Conservation (phyloP, 1,140 invertebrate species). For the Drosophila yakuba region DNA sequence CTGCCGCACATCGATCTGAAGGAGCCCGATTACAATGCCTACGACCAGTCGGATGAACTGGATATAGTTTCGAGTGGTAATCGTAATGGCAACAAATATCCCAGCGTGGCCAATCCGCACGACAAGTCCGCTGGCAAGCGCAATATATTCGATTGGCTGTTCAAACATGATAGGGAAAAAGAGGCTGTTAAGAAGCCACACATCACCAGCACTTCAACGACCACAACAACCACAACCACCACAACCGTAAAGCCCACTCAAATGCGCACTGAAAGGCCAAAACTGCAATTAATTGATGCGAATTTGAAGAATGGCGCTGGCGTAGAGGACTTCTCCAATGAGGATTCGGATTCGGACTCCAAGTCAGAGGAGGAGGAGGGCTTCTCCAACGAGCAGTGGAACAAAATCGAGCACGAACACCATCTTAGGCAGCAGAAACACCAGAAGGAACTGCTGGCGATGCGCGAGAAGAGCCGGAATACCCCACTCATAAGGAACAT, state of each 20-base stretch:
- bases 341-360: constrained; percentile 27
- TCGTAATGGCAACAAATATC: constrained; percentile 47
- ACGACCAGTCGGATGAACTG: constrained; percentile 36
- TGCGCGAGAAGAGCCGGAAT: constrained; percentile 55
- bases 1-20: constrained; percentile 27
- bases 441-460: constrained; percentile 58
- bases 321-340: constrained; percentile 19
- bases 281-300: constrained; percentile 41
- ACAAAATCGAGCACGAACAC: constrained; percentile 67
- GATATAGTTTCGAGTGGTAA: neutral
- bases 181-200: constrained; percentile 5
- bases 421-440: constrained; percentile 61
- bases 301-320: constrained; percentile 18
- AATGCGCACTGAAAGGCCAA: constrained; percentile 45
- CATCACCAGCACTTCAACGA: constrained; percentile 1
- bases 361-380: constrained; percentile 6
- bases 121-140: constrained; percentile 53
- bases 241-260: neutral
- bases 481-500: constrained; percentile 58
- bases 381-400: constrained; percentile 71
- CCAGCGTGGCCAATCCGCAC: constrained; percentile 49
- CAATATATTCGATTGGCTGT: constrained; percentile 67
- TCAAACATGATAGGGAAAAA: constrained; percentile 49
- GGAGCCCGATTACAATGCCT: constrained; percentile 43
- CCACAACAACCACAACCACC: neutral